Base-by-base conservation (phyloP, 2,888 invertebrate species). In the Agapostemon virescens region DNA sequence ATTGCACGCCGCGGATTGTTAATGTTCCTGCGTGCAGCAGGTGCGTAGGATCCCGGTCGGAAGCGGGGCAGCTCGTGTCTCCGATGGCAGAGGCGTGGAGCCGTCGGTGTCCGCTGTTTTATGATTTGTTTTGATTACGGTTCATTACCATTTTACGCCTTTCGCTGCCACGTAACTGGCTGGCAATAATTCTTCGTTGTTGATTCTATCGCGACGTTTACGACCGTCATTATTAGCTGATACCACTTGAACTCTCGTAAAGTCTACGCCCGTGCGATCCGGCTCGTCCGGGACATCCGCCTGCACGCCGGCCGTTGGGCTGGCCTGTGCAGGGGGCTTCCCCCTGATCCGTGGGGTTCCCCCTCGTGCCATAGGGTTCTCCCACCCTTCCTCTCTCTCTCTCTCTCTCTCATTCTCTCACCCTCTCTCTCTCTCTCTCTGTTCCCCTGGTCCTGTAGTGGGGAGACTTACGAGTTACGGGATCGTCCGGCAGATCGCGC, bases 191-290 rank as follows among this genome's bases (percentile, higher is more conserved):
- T 92, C 89, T 85, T 87, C 87, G 88, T 86, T 90, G 92, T 89
- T 92, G 92, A 92, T 92, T 91, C 90, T 92, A 91, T 92, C 92
- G 87, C 90, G 92, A 92, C 92, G 89, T 92, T 92, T 92, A 92
- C 91, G 92, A 91, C 91, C 90, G 90, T 92, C 90, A 91, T 92
- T 92, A 92, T 92, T 91, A 91, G 91, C 90, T 90, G 90, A 91
- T 91, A 91, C 90, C 90, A 89, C 88, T 90, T 89, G 88, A 87
- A 89, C 88, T 88, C 88, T 90, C 90, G 88, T 90, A 91, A 92
- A 91, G 89, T 91, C 90, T 91, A 92, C 90, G 92, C 91, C 91
- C 69, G 83, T 91, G 91, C 90, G 88, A 89, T 87, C 86, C 84
- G 86, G 86, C 88, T 81, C 68, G 81, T 81, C 72, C 78, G 83